A percentile compares a stretch with the other conserved stretches of the same genome.
Evolutionary conservation across 2,888 invertebrate species (phyloP).

Genomic region (Callosobruchus maculatus): DNA sequence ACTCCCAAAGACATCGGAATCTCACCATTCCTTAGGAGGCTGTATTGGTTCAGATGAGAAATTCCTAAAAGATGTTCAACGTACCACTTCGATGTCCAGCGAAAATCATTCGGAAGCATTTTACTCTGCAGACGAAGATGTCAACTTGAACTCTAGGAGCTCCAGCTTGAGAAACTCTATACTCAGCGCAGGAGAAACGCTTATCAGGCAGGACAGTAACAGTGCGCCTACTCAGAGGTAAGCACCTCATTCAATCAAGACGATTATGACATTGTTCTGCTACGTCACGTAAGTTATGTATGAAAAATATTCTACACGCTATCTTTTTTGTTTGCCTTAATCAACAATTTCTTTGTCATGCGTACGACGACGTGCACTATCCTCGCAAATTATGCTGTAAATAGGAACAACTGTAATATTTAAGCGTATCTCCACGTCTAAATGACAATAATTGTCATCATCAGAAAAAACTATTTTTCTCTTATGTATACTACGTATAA

Average conservation of each 20-base stretch:
- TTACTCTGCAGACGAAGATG: constrained; percentile 90
- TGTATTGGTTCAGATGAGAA: constrained; percentile 59
- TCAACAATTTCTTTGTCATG: too few relatives aligned
- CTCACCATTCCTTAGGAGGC: constrained; percentile 63
- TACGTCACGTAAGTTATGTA: too few relatives aligned
- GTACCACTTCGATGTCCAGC: constrained; percentile 83
- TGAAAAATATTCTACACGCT: too few relatives aligned
- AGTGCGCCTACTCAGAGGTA: constrained; percentile 36
- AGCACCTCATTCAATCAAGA: neutral
- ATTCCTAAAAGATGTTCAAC: constrained; percentile 63
- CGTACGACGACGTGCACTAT: too few relatives aligned
- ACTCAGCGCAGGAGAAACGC: constrained; percentile 47
- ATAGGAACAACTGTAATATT: too few relatives aligned
- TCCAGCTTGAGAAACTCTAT: constrained; percentile 68
- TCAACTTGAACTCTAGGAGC: constrained; percentile 62
- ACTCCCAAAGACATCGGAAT: constrained; percentile 54
- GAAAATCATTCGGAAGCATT: constrained; percentile 90
- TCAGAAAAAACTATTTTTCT: too few relatives aligned
- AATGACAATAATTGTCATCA: too few relatives aligned
- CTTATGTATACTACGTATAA: too few relatives aligned
- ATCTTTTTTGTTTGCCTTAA: too few relatives aligned
- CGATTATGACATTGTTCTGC: too few relatives aligned
- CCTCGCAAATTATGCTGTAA: too few relatives aligned
- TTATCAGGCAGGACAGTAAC: constrained; percentile 35
- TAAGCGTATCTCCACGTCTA: too few relatives aligned